phyloP scores from a whole-genome alignment of 2,113 vertebrate species.

The Archilochus colubris region DNA sequence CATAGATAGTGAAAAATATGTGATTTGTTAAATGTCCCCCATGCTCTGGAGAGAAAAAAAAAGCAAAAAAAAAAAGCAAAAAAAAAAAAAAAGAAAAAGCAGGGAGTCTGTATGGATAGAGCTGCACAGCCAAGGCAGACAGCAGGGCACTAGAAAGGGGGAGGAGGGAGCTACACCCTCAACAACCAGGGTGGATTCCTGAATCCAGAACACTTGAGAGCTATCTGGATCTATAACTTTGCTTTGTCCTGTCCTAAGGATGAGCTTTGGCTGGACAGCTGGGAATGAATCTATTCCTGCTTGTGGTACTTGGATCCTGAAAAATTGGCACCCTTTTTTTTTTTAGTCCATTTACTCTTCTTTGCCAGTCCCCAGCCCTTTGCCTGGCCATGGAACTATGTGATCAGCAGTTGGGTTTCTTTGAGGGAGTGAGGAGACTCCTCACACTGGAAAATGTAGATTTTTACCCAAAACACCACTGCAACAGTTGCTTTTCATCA shows the following conservation, averaged over 20 bases:
- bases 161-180: neutral
- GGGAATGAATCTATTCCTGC: neutral
- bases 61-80: neutral
- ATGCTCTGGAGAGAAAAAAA: neutral
- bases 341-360: neutral
- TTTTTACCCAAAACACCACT: neutral
- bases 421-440: neutral
- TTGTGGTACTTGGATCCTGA: neutral
- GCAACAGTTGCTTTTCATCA: fast-evolving
- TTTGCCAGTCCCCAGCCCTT: neutral
- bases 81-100: neutral
- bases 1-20: neutral
- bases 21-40: neutral
- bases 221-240: neutral
- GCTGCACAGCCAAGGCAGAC: neutral
- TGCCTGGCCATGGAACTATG: fast-evolving
- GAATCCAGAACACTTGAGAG: neutral
- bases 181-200: neutral
- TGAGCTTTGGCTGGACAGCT: neutral
- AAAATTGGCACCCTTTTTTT: neutral
- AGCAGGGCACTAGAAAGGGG: neutral
- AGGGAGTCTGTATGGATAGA: neutral
- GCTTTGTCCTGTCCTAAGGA: neutral
- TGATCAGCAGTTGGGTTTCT: neutral
- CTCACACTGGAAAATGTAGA: neutral